Evolutionary conservation across 2,888 invertebrate species (phyloP), one percentile per base, ranked within the genome.

Genomic region (Nemapogon koenigi): DNA sequence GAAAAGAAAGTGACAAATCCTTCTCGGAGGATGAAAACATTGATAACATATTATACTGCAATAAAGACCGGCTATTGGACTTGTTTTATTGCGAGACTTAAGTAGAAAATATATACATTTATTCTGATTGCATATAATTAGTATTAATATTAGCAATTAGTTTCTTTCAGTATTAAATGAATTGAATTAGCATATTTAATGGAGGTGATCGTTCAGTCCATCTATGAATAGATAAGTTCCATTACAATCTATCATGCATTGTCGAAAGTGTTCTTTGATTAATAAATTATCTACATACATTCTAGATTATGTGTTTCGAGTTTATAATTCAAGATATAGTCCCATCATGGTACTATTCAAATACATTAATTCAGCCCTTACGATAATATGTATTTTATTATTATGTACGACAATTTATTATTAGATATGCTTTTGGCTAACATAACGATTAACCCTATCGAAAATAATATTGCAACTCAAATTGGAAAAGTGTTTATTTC

Each of bases 121-220:
- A 22, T 22, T 7, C 22, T 7, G 8, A 22, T 10, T 22, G 6
- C 6, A 22, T 22, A 22, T 22, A 22, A 22, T 22, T 22, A 7
- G 6, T 22, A 6, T 7, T 22, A 6, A 22, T 22, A 22, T 22
- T 22, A 22, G 22, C 6, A 22, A 22, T 22, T 22, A 33, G 33
- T 33, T 19, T 33, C 13, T 11, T 19, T 33, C 16, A 17, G 19
- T 33, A 33, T 33, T 33, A 33, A 52, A 50, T 47, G 46, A 49
- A 49, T 35, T 11, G 15, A 47, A 56, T 52, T 52, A 49, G 44
- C 42, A 44, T 47, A 39, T 15, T 43, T 52, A 48, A 51, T 51
- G 42, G 41, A 43, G 37, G 32, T 44, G 38, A 39, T 45, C 45
- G 17, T 36, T 43, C 33, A 43, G 47, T 38, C 44, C 35, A 39